phyloP scores from a whole-genome alignment of 1,140 invertebrate genomes.

The Drosophila takahashii region DNA sequence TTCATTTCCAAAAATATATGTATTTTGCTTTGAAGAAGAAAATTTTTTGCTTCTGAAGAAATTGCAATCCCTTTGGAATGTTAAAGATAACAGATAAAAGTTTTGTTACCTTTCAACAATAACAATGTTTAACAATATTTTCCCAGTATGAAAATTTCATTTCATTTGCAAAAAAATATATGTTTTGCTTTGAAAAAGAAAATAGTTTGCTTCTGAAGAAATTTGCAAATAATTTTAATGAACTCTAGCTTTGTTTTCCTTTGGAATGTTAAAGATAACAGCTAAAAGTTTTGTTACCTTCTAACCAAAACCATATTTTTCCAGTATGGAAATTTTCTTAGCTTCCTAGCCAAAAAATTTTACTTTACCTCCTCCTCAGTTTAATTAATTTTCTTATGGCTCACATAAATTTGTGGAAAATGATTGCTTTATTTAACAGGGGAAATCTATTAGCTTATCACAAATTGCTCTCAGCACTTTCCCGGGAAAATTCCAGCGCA shows the following conservation, averaged over 20 bases:
- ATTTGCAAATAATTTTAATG: slow-evolving; percentile 1
- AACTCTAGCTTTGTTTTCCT: not conserved
- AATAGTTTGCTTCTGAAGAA: not conserved
- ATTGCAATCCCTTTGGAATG: not conserved
- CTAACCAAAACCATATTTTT: not conserved
- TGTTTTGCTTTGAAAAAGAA: not conserved
- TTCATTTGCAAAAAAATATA: not conserved
- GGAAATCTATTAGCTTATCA: slow-evolving; percentile 52
- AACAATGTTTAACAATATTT: slow-evolving; percentile 1
- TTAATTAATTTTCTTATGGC: slow-evolving; percentile 33
- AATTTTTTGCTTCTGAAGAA: not conserved
- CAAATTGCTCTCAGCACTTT: slow-evolving; percentile 32
- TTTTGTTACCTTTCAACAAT: not conserved
- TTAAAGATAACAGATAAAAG: no score
- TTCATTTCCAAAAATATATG: not conserved
- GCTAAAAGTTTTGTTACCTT: not conserved
- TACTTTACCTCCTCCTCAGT: not conserved
- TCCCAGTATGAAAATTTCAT: not conserved
- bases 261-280: not conserved
- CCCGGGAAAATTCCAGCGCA: slow-evolving; percentile 13
- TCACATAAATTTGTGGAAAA: slow-evolving; percentile 25
- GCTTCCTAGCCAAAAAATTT: not conserved
- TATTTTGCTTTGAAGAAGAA: slow-evolving; percentile 1
- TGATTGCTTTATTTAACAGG: slow-evolving; percentile 28
- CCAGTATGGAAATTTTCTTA: not conserved